A percentile compares a stretch with the other conserved stretches of the same genome.
These are phyloP conservation scores for Morone chrysops DNA, from an alignment of 2,113 vertebrate genomes.

Conservation along the genomic window DNA sequence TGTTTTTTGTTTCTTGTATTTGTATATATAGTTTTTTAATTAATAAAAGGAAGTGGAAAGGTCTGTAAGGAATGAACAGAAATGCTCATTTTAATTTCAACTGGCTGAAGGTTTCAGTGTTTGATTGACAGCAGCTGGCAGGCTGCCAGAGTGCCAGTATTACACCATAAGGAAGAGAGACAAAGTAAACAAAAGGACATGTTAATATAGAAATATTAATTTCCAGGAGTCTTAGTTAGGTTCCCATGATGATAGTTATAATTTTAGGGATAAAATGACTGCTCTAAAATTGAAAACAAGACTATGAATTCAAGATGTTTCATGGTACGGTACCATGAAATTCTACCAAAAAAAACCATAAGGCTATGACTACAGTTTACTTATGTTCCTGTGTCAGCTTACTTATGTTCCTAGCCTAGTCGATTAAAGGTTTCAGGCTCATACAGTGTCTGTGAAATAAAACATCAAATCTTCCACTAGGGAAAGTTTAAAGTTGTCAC, in stretches of 20 bases:
- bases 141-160: not conserved
- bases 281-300: conserved; percentile 1
- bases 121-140: not conserved
- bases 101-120: not conserved
- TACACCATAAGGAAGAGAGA: not conserved
- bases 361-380: not conserved
- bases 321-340: not conserved
- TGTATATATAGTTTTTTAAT: not conserved
- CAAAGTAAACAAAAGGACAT: not conserved
- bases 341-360: not conserved
- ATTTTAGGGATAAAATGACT: conserved; percentile 12
- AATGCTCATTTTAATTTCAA: not conserved
- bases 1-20: not conserved
- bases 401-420: not conserved
- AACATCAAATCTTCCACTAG: not conserved
- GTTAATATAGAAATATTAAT: too few species aligned
- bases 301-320: not conserved
- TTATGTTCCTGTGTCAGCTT: not conserved
- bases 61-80: not conserved
- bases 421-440: not conserved
- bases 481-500: conserved; percentile 25
- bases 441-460: not conserved
- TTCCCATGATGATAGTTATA: not conserved
- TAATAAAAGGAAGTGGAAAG: not conserved
- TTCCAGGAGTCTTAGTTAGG: too few species aligned